phyloP scores from a whole-genome alignment of 1,140 invertebrate genomes.

The Rhynchophorus ferrugineus region DNA sequence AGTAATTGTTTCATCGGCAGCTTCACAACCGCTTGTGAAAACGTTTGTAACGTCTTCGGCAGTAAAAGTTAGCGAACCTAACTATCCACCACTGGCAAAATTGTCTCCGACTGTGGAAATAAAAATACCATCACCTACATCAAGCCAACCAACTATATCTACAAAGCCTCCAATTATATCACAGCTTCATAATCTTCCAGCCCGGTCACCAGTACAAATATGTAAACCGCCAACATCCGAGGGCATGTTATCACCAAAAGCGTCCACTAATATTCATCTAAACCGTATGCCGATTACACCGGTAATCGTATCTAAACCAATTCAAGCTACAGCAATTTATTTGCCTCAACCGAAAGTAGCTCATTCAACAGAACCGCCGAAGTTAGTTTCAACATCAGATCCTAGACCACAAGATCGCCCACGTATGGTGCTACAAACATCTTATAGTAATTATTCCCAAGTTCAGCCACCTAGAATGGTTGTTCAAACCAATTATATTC shows the following conservation, averaged over 20 bases:
- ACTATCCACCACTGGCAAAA: constrained; percentile 25
- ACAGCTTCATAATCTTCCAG: constrained; percentile 28
- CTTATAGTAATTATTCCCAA: constrained; percentile 15
- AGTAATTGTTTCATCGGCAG: constrained; percentile 31
- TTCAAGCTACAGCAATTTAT: constrained; percentile 43
- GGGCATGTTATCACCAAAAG: constrained; percentile 20
- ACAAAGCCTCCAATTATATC: constrained; percentile 11
- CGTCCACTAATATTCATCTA: constrained; percentile 17
- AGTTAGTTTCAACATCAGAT: constrained; percentile 25
- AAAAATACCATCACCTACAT: constrained; percentile 9
- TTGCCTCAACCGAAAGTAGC: constrained; percentile 42
- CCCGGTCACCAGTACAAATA: constrained; percentile 25
- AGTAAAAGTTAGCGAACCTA: constrained; percentile 30
- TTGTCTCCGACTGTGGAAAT: constrained; percentile 4
- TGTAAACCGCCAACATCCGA: constrained; percentile 12
- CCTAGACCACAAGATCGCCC: constrained; percentile 21
- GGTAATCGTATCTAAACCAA: constrained; percentile 48
- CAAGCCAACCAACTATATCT: not conserved
- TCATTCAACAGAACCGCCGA: constrained; percentile 29
- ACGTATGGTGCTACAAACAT: constrained; percentile 29
- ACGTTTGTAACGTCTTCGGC: constrained; percentile 34
- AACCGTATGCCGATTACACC: constrained; percentile 46
- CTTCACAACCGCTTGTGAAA: constrained; percentile 23
- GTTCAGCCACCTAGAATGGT: constrained; percentile 25
- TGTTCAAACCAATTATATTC: constrained; percentile 23